Evolutionary conservation across 1,140 invertebrate species (phyloP), one percentile per base, ranked within the genome.

Genomic region (Drosophila arizonae): DNA sequence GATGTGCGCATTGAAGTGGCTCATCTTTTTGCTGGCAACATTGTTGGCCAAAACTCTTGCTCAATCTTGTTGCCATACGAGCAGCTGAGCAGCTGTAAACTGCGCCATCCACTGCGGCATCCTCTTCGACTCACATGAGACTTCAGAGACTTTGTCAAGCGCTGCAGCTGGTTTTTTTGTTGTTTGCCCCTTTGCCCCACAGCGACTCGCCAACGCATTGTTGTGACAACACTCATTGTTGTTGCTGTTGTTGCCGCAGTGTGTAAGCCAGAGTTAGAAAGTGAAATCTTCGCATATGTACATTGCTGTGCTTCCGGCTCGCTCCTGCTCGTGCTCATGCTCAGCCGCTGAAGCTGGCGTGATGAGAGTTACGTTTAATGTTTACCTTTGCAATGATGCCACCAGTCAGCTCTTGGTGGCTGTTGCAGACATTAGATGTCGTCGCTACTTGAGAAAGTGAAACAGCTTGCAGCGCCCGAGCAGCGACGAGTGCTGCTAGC

Each of bases 201-300:
- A 51, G 57, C 36, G 28, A 24, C 36, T 33, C 63, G 55, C 43
- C 78, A 54, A 78, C 70, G 79, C 79, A 79, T 84, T 82, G 76
- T 81, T 82, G 80, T 50, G 46, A 36, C 71, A 72, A 57, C 64
- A 55, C 50, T 50, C 64, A 45, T 67, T 67, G 64, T 39, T 72
- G 21, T 28, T 50, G 33, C 33, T 52, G 52, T 33, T 52, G 41
- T 63, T 10, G 51, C 15, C 36, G 41, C 21, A 24, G 17, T 33
- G 45, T 67, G 46, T 64, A 57, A 36, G 63, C 39, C 48, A 57
- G 11, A 60, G 68, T 21, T 64, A 63, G 82, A 86, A 86, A 86
- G 82, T 86, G 84, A 86, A 86, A 88, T 86, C 81, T 76, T 87
- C 72, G 55, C 80, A 81, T 68, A 13, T 13, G 36, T 39, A 71